Base-by-base conservation (phyloP, 2,113 vertebrate genomes). In the Nothoprocta pentlandii region DNA sequence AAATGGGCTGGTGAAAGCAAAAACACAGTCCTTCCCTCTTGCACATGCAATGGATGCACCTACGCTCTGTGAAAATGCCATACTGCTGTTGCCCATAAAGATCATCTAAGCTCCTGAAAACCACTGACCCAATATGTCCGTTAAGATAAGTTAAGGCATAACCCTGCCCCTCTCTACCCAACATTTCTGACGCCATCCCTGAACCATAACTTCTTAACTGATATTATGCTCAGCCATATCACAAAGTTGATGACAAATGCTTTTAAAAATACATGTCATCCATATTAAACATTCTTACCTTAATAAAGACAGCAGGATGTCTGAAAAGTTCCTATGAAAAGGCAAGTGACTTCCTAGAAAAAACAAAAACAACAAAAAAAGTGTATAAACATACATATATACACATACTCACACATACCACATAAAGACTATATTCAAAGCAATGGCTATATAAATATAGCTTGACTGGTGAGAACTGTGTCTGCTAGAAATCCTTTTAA, bases 261-360 rank as follows among this genome's bases (percentile, higher is more conserved):
- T 61, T 78, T 46, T 63, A 61, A 77, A 81, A 80, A 34, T 74
- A 51, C 16, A 32, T 10, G 5, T 7, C 75, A 25, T 6, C 8
- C 14, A 9, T 51, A 23, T 39, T 26, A 44, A 71, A 19, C 54
- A 44, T 9, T 62, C 97, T 91, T 97, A 97, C 97, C 97, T 97
- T 80, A 84, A 67, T 66, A 82, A 95, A 61, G 44, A 12, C 39
- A 73, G 67, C 11, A 80, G 23, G 46, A 68, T 32, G 10, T 32
- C 25, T 68, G 56, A 41, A 83, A n/a, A 30, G 68, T n/a, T 90
- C 41, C 59, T 58, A 15, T 26, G 25, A 91, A 95, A 94, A 83
- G 66, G 7, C 9, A 46, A 26, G 6, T 8, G 78, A 51, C 3
- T 85, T 66, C 71, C 97, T 98, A 91, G 66, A 63, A 19, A 51